Evolutionary conservation across 2,888 invertebrate genomes (phyloP), one percentile per base, ranked within the genome.

Genomic region (Exocentrus adspersus): DNA sequence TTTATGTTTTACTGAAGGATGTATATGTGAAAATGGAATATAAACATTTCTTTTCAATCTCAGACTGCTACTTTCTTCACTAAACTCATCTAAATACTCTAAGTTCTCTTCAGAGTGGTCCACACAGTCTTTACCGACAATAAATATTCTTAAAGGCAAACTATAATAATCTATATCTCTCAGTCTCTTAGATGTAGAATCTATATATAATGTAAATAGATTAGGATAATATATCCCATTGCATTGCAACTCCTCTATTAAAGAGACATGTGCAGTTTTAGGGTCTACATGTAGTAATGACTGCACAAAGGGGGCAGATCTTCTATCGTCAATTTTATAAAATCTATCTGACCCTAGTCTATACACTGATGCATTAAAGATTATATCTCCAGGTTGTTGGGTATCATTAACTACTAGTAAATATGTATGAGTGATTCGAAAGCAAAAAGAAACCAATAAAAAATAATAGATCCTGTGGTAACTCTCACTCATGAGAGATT

Each of bases 81-180:
- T 70, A 53, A 51, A 46, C 20, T 59, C 59, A 59, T 78, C 75
- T 46, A 83, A 87, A 63, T 80, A 85, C 76, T 84, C 86, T 80
- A 81, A 70, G 56, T 77, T 70, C 50, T 80, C 79, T 62, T 89
- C 87, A 5, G 87, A 85, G 61, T 88, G 86, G 73, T 90, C 86
- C 59, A 87, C 89, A 75, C 92, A 92, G 72, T 88, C 86, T 68
- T 87, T 86, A 0, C 93, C 93, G 9, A 90, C 87, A 30, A 94
- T 89, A 70, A 93, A 86, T 57, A 93, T 87, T 68, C 93, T 85
- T 64, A 94, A 84, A 1, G 93, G 93, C 60, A 93, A 81, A 76
- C 93, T 92, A 78, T 92, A 93, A 79, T 93, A 94, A 78, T 93
- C 92, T 67, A 94, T 91, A 71, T 92, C 92, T 50, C 91, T 86